phyloP scores from a whole-genome alignment of 2,113 vertebrate species.

The Heptranchias perlo region DNA sequence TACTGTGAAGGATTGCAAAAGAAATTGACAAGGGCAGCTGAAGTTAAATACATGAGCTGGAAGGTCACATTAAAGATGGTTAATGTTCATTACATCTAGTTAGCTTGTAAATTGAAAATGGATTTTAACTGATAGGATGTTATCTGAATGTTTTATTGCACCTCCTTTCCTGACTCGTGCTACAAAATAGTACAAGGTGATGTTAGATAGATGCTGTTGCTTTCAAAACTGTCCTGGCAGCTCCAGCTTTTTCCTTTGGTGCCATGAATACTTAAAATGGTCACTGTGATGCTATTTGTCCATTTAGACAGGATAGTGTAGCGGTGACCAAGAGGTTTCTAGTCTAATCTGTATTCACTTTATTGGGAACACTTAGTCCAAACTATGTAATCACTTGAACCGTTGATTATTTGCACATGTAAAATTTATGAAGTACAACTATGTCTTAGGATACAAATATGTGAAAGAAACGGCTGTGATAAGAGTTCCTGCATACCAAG shows the following conservation, averaged over 20 bases:
- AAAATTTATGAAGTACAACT: not conserved
- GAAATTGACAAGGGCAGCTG: not conserved
- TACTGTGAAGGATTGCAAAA: too few species aligned
- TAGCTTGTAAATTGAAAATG: not conserved
- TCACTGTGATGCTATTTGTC: not conserved
- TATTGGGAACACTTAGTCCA: slow-evolving; percentile 25
- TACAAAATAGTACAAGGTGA: not conserved
- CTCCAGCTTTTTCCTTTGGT: not conserved
- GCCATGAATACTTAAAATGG: not conserved
- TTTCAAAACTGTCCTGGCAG: not conserved
- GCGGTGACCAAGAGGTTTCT: not conserved
- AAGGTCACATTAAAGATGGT: not conserved
- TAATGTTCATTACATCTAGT: not conserved
- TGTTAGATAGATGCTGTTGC: too few species aligned
- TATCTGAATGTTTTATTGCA: not conserved
- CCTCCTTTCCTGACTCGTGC: not conserved
- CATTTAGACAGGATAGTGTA: not conserved
- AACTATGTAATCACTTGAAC: not conserved
- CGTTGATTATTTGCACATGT: not conserved
- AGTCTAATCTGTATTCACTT: not conserved
- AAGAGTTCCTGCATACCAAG: not conserved
- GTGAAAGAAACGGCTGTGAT: not conserved
- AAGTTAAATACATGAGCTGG: not conserved
- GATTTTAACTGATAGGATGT: not conserved
- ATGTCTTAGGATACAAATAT: not conserved